phyloP scores from a whole-genome alignment of 2,888 invertebrate species.

The Eupithecia insigniata region DNA sequence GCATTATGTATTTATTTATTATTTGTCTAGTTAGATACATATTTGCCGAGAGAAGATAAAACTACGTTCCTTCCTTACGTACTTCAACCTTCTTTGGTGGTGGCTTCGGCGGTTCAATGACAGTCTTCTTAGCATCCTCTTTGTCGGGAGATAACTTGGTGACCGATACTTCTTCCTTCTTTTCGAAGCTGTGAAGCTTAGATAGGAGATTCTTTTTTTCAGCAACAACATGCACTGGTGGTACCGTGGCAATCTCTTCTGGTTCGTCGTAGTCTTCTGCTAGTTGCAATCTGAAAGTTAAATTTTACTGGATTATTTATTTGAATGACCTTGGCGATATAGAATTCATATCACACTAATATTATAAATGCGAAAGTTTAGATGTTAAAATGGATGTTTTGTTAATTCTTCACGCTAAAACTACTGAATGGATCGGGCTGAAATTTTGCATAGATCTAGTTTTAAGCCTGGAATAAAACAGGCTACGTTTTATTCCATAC shows the following conservation, averaged over 20 bases:
- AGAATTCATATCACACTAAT: background rate
- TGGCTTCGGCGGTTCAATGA: conserved; percentile 55
- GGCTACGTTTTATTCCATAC: too few relatives aligned
- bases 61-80: too few relatives aligned
- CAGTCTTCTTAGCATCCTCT: conserved; percentile 31
- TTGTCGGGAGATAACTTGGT: conserved; percentile 25
- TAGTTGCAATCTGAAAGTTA: conserved; percentile 64
- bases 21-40: too few relatives aligned
- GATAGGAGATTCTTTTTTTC: conserved; percentile 74
- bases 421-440: too few relatives aligned
- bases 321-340: background rate
- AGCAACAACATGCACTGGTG: conserved; percentile 71
- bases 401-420: too few relatives aligned
- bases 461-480: too few relatives aligned
- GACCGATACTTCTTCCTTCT: conserved; percentile 58
- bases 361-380: too few relatives aligned
- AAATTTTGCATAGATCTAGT: too few relatives aligned
- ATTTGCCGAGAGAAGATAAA: too few relatives aligned
- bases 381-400: too few relatives aligned
- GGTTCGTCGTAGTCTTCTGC: conserved; percentile 61
- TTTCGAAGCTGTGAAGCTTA: conserved; percentile 73
- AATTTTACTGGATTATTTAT: background rate
- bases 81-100: conserved; percentile 70
- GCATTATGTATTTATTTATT: too few relatives aligned
- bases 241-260: conserved; percentile 61